These are phyloP conservation scores for Chloebia gouldiae DNA, from an alignment of 2,113 vertebrate species.

Conservation along the genomic window DNA sequence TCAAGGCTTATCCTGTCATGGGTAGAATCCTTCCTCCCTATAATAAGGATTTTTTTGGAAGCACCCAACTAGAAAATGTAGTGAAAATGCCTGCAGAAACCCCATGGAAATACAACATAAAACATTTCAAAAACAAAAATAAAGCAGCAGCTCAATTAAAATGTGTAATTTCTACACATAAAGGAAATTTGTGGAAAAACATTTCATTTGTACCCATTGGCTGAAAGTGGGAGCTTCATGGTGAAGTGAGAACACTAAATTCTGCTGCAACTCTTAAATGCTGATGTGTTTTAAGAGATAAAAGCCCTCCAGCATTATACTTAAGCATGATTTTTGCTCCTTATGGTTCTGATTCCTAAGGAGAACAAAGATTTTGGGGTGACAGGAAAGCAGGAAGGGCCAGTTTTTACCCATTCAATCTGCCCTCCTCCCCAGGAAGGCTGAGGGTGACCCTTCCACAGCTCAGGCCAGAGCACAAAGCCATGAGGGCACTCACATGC, in stretches of 20 bases:
- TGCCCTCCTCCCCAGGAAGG: not conserved
- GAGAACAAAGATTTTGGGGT: fast-evolving
- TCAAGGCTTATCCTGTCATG: not conserved
- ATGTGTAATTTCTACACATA: not conserved
- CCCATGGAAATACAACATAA: constrained; percentile 5
- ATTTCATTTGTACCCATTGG: not conserved
- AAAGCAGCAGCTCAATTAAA: constrained; percentile 23
- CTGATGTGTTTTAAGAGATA: not conserved
- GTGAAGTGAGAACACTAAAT: not conserved
- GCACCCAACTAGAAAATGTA: constrained; percentile 24
- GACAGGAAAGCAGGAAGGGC: not conserved
- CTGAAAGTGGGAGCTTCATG: not conserved
- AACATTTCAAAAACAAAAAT: not conserved
- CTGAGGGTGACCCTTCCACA: not conserved
- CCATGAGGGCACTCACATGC: not conserved
- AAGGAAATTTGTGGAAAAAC: constrained; percentile 2
- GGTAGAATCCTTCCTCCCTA: constrained; percentile 4
- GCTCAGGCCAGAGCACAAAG: constrained; percentile 14
- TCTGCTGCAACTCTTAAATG: not conserved
- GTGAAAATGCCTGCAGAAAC: constrained; percentile 32
- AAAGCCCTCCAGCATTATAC: not conserved
- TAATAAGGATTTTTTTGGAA: constrained; percentile 17
- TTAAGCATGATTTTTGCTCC: not conserved
- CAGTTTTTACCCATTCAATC: not conserved
- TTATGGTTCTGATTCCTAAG: not conserved